Evolutionary conservation across 2,113 vertebrate genomes (phyloP), one percentile per base, ranked within the genome.

Genomic region (Verasper variegatus): DNA sequence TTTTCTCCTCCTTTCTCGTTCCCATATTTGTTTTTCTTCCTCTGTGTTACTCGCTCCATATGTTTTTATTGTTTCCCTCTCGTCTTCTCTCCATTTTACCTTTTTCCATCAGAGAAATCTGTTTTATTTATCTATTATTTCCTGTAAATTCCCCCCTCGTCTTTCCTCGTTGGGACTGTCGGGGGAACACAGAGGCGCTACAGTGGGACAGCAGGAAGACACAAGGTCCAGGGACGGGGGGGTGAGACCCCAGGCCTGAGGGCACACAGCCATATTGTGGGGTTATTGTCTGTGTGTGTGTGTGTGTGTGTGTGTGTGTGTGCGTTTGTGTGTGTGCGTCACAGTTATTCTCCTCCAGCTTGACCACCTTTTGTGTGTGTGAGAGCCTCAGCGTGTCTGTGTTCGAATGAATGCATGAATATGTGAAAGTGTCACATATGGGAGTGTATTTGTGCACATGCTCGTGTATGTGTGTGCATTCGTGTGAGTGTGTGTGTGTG

Each of bases 331-430:
- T 54, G 55, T 54, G 64, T 17, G 35, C 15, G 37, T 40, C 12
- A 54, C 51, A 54, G 51, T n/a, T 54, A 54, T 54, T 54, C 51
- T 42, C 40, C 40, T 42, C 40, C 40, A 42, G 40, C 40, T 42
- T 42, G 40, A 42, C 40, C 40, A 42, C 40, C 40, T 14, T 58
- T 23, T 58, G 62, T 49, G 40, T 64, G 56, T 64, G 59, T 78
- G 81, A 54, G 65, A 63, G 76, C 72, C 74, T 60, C 21, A 71
- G 54, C 73, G 60, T 72, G 63, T 60, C 47, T 68, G 77, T 37
- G 31, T 80, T 74, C 20, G 31, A 85, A 80, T 85, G 84, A 86
- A 86, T 88, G 83, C 84, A 88, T 89, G 87, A 89, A 85, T 83
- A 79, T 84, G 76, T 86, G 84, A 78, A 76, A 67, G 45, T 79